Percentiles rank a stretch among this genome's conserved stretches.
phyloP scores from a whole-genome alignment of 2,888 invertebrate species.

The Stenodema calcarata region DNA sequence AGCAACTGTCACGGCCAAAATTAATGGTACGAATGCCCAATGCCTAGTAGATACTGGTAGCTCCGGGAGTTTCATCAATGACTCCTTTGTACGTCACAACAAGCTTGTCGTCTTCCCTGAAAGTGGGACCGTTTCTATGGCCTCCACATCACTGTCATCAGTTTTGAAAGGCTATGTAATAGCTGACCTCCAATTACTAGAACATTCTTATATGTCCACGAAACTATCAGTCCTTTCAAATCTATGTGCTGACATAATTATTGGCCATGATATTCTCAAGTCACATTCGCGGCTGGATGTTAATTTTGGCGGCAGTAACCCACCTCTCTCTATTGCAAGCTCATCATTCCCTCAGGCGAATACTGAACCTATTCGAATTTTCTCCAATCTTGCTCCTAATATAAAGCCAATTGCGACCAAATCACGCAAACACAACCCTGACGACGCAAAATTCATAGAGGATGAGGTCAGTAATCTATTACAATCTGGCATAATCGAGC shows the following conservation, averaged over 20 bases:
- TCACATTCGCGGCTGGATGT: not conserved
- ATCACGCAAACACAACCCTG: not conserved
- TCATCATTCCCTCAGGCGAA: slow-evolving; percentile 5
- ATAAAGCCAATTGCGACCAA: slow-evolving; percentile 17
- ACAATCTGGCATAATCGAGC: slow-evolving; percentile 8
- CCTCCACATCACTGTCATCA: not conserved
- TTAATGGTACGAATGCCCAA: not conserved
- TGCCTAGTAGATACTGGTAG: slow-evolving; percentile 23
- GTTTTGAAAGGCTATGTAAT: not conserved
- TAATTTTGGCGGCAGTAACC: not conserved
- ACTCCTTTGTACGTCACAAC: not conserved
- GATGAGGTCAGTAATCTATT: slow-evolving; percentile 17
- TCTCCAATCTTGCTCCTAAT: slow-evolving; percentile 5
- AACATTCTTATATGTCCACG: not conserved
- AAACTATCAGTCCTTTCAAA: slow-evolving; percentile 24
- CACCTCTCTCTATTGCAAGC: slow-evolving; percentile 4
- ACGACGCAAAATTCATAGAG: slow-evolving; percentile 30
- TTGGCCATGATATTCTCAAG: slow-evolving; percentile 11
- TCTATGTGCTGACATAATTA: not conserved
- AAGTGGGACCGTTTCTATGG: slow-evolving; percentile 3
- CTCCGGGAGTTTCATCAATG: not conserved
- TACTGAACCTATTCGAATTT: not conserved
- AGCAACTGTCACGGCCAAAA: not conserved
- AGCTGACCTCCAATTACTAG: not conserved
- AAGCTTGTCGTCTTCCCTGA: not conserved